phyloP scores from a whole-genome alignment of 2,113 vertebrate species.

The Pogona vitticeps region DNA sequence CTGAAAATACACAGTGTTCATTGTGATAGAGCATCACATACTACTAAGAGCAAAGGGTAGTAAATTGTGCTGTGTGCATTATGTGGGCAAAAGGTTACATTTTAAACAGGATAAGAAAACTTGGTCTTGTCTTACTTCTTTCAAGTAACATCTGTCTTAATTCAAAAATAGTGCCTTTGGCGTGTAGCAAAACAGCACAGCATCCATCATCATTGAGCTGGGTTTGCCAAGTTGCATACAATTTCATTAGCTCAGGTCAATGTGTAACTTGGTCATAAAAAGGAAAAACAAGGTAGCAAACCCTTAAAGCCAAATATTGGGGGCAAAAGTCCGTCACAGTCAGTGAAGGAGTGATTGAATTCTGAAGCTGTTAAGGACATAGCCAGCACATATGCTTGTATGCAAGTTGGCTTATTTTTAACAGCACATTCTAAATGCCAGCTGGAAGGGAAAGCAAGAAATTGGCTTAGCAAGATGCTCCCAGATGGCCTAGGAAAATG shows the following conservation, averaged over 20 bases:
- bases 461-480: background rate
- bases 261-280: background rate
- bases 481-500: background rate
- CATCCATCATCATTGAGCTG: background rate
- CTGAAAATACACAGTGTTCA: background rate
- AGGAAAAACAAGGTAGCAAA: background rate
- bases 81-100: background rate
- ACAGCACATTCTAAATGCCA: background rate
- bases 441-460: slow-evolving; percentile 1
- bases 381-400: background rate
- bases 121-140: background rate
- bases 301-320: background rate
- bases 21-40: background rate
- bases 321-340: too few relatives aligned
- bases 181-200: background rate
- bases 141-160: background rate
- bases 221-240: background rate
- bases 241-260: background rate
- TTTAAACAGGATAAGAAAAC: background rate
- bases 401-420: slow-evolving; percentile 15
- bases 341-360: background rate
- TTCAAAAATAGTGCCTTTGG: background rate
- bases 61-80: background rate
- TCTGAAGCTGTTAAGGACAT: background rate
- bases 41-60: background rate